Evolutionary conservation across 1,140 invertebrate genomes (phyloP).

Genomic region (Eumeta japonica): DNA sequence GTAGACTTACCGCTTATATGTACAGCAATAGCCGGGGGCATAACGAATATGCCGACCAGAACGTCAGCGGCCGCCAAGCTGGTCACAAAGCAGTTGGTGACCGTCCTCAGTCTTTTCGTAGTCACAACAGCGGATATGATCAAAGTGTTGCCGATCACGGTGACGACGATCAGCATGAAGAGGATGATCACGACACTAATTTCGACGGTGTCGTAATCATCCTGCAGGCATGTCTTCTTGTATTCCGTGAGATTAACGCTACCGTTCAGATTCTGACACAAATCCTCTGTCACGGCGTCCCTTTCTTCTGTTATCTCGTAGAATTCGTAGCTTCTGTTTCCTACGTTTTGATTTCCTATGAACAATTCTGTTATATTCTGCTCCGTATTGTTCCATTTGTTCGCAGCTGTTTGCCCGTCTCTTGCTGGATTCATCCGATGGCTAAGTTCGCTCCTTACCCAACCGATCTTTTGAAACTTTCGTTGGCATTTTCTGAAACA

Average conservation of each 20-base stretch:
- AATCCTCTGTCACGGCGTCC: not conserved
- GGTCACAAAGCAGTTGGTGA: slow-evolving; percentile 94
- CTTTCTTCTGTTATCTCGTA: not conserved
- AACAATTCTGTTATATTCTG: not conserved
- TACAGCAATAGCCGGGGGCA: slow-evolving; percentile 87
- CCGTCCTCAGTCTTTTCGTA: slow-evolving; percentile 85
- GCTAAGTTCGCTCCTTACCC: not conserved
- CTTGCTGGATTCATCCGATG: too few relatives aligned
- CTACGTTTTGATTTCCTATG: not conserved
- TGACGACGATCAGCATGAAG: slow-evolving; percentile 63
- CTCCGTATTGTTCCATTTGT: slow-evolving; percentile 1
- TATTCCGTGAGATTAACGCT: not conserved
- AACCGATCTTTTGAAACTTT: not conserved
- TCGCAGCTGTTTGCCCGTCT: not conserved
- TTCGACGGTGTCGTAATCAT: slow-evolving; percentile 36
- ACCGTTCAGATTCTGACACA: not conserved
- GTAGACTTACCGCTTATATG: slow-evolving; percentile 62
- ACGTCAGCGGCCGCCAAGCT: slow-evolving; percentile 89
- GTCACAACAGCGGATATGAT: slow-evolving; percentile 89
- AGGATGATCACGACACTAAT: slow-evolving; percentile 50
- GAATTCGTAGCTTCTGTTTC: not conserved
- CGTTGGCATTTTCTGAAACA: not conserved
- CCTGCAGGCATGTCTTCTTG: not conserved
- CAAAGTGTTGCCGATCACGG: slow-evolving; percentile 81
- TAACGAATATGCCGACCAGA: slow-evolving; percentile 88